phyloP scores from a whole-genome alignment of 2,113 vertebrate species.

The Chitala chitala region DNA sequence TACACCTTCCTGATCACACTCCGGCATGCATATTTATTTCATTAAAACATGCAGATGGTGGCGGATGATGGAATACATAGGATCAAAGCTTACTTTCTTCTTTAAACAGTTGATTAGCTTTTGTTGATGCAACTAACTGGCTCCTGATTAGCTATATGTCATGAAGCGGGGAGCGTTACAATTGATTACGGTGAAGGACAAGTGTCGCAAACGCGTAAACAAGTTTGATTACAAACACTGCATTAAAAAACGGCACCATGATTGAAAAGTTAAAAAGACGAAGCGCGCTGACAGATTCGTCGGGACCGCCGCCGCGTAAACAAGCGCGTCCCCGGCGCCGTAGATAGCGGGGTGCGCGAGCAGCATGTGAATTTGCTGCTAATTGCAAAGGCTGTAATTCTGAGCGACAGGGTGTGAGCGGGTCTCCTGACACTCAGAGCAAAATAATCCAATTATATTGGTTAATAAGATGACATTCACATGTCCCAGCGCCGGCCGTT shows the following conservation, averaged over 20 bases:
- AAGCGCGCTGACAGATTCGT: not conserved
- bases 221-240: not conserved
- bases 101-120: not conserved
- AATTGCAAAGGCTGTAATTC: slow-evolving; percentile 16
- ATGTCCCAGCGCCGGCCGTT: slow-evolving; percentile 6
- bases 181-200: slow-evolving; percentile 5
- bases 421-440: not conserved
- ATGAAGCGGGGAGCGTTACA: not conserved
- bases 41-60: not conserved
- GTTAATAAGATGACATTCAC: slow-evolving; percentile 30
- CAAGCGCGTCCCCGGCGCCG: not conserved
- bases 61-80: not conserved
- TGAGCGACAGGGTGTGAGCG: not conserved
- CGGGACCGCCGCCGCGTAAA: not conserved
- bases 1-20: not conserved
- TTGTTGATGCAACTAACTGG: not conserved
- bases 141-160: slow-evolving; percentile 12
- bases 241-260: not conserved
- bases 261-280: not conserved
- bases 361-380: not conserved
- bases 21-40: not conserved
- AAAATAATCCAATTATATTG: slow-evolving; percentile 27
- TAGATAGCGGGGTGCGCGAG: not conserved
- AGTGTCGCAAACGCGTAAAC: not conserved
- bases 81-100: not conserved